Evolutionary conservation across 2,888 invertebrate species (phyloP).

Genomic region (Phyllotreta striolata): DNA sequence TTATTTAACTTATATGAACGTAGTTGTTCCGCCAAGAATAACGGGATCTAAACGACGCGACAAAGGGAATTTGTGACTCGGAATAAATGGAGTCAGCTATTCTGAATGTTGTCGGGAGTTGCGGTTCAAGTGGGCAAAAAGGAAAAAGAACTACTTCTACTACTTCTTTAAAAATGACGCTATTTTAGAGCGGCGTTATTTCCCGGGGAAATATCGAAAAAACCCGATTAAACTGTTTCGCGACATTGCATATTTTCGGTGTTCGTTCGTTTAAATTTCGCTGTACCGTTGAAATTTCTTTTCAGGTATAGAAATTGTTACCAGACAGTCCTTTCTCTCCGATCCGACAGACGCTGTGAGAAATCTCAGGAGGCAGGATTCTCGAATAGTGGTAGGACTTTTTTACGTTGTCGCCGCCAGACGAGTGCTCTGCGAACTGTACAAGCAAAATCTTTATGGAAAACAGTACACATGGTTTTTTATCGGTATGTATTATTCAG

Average conservation of each 20-base stretch:
- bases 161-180: not conserved
- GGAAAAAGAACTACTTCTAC: slow-evolving; percentile 1
- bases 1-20: slow-evolving; percentile 23
- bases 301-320: slow-evolving; percentile 86
- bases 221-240: not conserved
- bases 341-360: slow-evolving; percentile 97
- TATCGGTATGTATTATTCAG: slow-evolving; percentile 77
- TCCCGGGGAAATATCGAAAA: too few species aligned
- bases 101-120: slow-evolving; percentile 5
- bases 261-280: not conserved
- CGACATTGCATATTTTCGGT: not conserved
- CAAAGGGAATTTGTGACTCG: slow-evolving; percentile 24
- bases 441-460: slow-evolving; percentile 92
- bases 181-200: too few species aligned
- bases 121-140: slow-evolving; percentile 15
- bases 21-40: slow-evolving; percentile 21
- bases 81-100: slow-evolving; percentile 16
- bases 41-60: slow-evolving; percentile 18
- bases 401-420: slow-evolving; percentile 98
- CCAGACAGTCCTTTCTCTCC: slow-evolving; percentile 94
- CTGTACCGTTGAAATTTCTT: slow-evolving; percentile 15
- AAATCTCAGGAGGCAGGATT: slow-evolving; percentile 94
- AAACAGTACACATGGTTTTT: slow-evolving; percentile 99
- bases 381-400: slow-evolving; percentile 95
- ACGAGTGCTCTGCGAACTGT: slow-evolving; percentile 95